These are phyloP conservation scores for Gibbula magus DNA, from an alignment of 2,888 invertebrate species.

Conservation along the genomic window DNA sequence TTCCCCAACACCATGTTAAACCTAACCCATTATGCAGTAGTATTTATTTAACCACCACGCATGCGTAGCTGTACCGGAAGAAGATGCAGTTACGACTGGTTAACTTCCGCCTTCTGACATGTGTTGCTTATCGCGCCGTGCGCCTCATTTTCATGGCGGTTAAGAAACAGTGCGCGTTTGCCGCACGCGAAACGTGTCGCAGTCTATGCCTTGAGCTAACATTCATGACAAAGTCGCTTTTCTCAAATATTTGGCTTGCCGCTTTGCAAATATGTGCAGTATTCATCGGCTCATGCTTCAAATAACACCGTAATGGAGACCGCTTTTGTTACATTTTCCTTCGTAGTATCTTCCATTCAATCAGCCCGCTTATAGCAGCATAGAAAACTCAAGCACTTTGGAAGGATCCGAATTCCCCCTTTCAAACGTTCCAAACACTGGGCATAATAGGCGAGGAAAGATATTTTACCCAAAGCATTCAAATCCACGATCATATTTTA, in stretches of 20 bases:
- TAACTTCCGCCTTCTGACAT: slow-evolving; percentile 13
- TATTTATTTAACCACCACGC: too few relatives aligned
- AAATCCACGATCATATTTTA: slow-evolving; percentile 27
- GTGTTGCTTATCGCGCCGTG: slow-evolving; percentile 10
- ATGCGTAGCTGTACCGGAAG: not conserved
- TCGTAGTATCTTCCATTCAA: slow-evolving; percentile 25
- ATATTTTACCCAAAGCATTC: slow-evolving; percentile 26
- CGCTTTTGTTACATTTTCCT: slow-evolving; percentile 36
- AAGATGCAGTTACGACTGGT: not conserved
- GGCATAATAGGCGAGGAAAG: slow-evolving; percentile 19
- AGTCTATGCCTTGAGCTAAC: slow-evolving; percentile 31
- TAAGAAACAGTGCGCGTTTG: slow-evolving; percentile 21
- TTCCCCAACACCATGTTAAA: too few relatives aligned
- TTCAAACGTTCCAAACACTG: slow-evolving; percentile 18
- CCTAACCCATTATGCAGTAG: too few relatives aligned
- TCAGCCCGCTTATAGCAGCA: slow-evolving; percentile 22
- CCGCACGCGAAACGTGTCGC: slow-evolving; percentile 25
- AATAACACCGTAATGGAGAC: slow-evolving; percentile 36
- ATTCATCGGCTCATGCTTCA: slow-evolving; percentile 26
- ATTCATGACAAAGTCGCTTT: slow-evolving; percentile 36
- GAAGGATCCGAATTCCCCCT: slow-evolving; percentile 24
- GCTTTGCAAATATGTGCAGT: slow-evolving; percentile 32
- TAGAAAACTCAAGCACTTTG: slow-evolving; percentile 24
- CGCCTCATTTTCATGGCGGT: slow-evolving; percentile 18
- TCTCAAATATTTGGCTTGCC: slow-evolving; percentile 38